A percentile compares a stretch with the other conserved stretches of the same genome.
These are phyloP conservation scores for Nothocercus julius DNA, from an alignment of 2,113 vertebrate genomes.

Conservation along the genomic window DNA sequence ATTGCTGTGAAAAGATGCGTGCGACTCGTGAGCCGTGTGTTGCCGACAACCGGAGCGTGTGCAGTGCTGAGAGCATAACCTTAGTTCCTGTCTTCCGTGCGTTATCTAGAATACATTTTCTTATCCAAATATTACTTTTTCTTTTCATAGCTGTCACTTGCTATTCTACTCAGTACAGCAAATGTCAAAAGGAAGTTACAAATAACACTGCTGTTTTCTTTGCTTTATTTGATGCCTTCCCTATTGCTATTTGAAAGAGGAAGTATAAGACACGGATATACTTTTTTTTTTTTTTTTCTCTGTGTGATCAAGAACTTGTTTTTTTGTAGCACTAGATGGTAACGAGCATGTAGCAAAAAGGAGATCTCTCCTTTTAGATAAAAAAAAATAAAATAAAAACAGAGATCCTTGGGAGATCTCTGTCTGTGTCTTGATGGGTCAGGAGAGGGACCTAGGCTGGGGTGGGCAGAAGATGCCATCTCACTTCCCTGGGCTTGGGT, in stretches of 20 bases:
- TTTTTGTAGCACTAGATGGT: background rate
- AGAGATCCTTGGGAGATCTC: background rate
- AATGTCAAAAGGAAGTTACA: background rate
- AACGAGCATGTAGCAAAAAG: background rate
- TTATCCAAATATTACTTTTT: background rate
- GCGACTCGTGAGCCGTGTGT: rapidly evolving
- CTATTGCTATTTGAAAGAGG: background rate
- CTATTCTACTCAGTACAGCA: background rate
- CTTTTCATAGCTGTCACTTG: background rate
- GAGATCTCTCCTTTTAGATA: too few species aligned
- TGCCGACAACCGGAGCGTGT: background rate
- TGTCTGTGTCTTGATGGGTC: background rate
- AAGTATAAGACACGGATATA: rapidly evolving
- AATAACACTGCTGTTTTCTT: background rate
- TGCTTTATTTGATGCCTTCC: background rate
- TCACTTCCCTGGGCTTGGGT: rapidly evolving
- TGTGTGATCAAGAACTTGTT: rapidly evolving
- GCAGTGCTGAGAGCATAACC: background rate
- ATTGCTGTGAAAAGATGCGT: background rate
- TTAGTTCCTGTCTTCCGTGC: background rate
- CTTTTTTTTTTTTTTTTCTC: background rate
- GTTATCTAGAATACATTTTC: background rate
- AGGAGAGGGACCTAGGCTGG: background rate
- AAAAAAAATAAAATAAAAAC: too few species aligned
- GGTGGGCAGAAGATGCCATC: background rate